phyloP scores from a whole-genome alignment of 2,888 invertebrate species.

The Noctua janthe region DNA sequence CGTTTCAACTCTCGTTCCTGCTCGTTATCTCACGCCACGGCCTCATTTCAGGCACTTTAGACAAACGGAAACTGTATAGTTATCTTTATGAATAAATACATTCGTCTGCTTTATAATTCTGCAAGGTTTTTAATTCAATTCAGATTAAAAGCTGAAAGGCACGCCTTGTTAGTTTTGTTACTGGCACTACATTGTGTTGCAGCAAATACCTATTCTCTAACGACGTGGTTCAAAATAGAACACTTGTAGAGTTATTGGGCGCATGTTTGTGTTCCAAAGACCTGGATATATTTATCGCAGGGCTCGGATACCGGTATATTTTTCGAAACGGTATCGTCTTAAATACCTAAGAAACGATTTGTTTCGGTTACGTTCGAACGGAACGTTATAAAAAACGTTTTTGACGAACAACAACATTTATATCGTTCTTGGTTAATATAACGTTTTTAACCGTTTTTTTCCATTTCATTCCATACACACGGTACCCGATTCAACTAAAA shows the following conservation, averaged over 20 bases:
- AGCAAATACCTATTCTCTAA: conserved; percentile 44
- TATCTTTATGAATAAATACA: conserved; percentile 77
- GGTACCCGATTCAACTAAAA: too few relatives aligned
- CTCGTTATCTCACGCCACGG: conserved; percentile 86
- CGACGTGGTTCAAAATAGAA: conserved; percentile 51
- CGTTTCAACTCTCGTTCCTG: conserved; percentile 78
- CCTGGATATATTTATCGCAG: conserved; percentile 32
- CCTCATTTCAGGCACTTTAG: conserved; percentile 84
- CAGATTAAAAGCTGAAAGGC: conserved; percentile 39
- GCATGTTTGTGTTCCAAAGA: conserved; percentile 43
- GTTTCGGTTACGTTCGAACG: too few relatives aligned
- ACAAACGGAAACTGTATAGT: conserved; percentile 82
- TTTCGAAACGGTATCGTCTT: too few relatives aligned
- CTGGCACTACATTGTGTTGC: conserved; percentile 26
- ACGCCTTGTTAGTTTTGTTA: conserved; percentile 28
- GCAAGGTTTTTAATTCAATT: conserved; percentile 46
- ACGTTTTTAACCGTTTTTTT: too few relatives aligned
- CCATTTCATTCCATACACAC: too few relatives aligned
- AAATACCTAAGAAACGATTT: too few relatives aligned
- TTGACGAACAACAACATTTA: too few relatives aligned
- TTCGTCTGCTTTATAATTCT: conserved; percentile 65
- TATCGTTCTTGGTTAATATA: too few relatives aligned
- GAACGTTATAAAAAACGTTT: too few relatives aligned
- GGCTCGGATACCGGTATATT: too few relatives aligned
- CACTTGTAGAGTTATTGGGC: conserved; percentile 52